phyloP scores from a whole-genome alignment of 1,140 invertebrate genomes.

The Steinernema feltiae region DNA sequence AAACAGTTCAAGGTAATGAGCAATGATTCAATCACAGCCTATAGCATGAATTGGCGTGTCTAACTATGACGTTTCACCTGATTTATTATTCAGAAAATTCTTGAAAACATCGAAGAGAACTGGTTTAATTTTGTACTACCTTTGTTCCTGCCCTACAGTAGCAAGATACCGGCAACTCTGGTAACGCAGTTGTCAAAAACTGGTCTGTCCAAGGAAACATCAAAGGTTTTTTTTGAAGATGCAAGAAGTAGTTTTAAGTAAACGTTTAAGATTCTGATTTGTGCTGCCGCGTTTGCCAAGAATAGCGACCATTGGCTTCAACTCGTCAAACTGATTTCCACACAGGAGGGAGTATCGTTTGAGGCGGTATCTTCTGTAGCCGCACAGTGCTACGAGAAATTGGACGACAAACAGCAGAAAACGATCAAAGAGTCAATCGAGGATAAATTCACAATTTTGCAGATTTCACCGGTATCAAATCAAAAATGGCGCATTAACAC shows the following conservation, averaged over 20 bases:
- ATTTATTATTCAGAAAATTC: neutral
- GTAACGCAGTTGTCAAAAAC: neutral
- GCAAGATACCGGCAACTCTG: neutral
- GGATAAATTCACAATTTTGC: conserved; percentile 34
- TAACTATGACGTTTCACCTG: too few relatives aligned
- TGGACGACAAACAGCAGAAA: neutral
- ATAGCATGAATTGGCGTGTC: too few relatives aligned
- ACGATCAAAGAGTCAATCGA: neutral
- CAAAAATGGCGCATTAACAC: neutral
- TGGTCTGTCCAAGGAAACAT: neutral
- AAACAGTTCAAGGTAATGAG: neutral
- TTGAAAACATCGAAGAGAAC: neutral
- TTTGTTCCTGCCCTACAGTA: neutral
- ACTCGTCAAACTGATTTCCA: neutral
- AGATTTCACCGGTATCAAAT: neutral
- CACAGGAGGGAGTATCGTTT: neutral
- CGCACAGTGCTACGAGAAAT: neutral
- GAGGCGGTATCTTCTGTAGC: neutral
- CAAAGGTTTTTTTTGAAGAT: too few relatives aligned
- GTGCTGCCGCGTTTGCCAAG: neutral
- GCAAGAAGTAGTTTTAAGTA: neutral
- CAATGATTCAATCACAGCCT: too few relatives aligned
- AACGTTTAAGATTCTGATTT: neutral
- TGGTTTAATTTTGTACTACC: neutral
- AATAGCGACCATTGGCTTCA: neutral